Conservation (phyloP, 2,113 vertebrate species). For the Prolemur simus region DNA sequence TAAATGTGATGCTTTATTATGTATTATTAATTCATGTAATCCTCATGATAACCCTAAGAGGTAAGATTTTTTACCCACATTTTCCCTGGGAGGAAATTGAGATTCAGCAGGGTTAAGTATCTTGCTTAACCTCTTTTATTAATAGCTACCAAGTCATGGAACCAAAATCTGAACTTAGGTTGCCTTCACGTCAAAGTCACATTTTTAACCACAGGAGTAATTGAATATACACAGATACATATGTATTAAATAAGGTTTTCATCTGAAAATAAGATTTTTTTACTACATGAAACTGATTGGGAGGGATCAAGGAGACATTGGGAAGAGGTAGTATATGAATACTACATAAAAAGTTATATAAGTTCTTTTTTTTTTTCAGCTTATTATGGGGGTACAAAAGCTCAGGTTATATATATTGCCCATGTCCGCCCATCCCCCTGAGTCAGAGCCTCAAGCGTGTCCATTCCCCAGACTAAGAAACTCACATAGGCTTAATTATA, state of each 20-base stretch:
- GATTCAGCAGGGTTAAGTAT: not conserved
- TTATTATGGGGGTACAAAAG: too few species aligned
- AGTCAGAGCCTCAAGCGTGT: too few species aligned
- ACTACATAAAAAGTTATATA: not conserved
- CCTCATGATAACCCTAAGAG: not conserved
- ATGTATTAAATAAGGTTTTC: not conserved
- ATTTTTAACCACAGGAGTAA: conserved; percentile 15
- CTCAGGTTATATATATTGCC: too few species aligned
- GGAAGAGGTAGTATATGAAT: not conserved
- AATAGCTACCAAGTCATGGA: not conserved
- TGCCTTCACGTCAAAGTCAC: not conserved
- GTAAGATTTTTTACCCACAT: not conserved
- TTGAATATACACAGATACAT: not conserved
- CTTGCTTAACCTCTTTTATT: not conserved
- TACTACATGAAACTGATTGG: not conserved
- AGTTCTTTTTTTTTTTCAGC: too few species aligned
- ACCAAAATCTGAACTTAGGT: not conserved
- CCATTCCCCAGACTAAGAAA: too few species aligned
- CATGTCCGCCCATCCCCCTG: too few species aligned
- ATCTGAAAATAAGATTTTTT: not conserved
- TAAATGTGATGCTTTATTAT: conserved; percentile 4
- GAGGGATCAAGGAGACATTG: not conserved
- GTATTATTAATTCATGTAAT: conserved; percentile 29
- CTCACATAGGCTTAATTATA: not conserved
- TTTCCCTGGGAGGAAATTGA: conserved; percentile 22